Evolutionary conservation across 2,888 invertebrate species (phyloP).

Genomic region (Auanema freiburgensis): DNA sequence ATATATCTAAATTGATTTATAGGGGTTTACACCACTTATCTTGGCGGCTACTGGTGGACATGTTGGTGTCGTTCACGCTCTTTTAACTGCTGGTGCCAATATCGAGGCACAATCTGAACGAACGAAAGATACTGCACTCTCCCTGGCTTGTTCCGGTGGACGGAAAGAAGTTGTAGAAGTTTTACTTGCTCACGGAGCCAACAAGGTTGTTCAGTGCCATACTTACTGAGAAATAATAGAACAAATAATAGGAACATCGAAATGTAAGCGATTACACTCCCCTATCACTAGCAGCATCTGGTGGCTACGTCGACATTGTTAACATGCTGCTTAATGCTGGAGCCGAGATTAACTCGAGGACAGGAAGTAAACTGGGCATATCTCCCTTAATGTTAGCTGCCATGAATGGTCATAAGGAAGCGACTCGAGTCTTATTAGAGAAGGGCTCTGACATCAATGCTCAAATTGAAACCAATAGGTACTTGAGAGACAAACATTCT

Average conservation of each 20-base stretch:
- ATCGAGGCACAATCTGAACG: slow-evolving; percentile 98
- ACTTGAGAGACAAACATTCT: no score
- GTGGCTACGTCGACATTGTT: slow-evolving; percentile 95
- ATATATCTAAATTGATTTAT: neutral
- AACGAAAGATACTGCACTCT: slow-evolving; percentile 90
- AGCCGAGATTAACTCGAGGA: slow-evolving; percentile 92
- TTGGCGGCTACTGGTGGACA: slow-evolving; percentile 95
- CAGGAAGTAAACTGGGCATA: slow-evolving; percentile 77
- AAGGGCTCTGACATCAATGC: slow-evolving; percentile 99
- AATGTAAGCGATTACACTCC: slow-evolving; percentile 99
- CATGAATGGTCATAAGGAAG: slow-evolving; percentile 96
- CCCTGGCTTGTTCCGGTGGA: slow-evolving; percentile 94
- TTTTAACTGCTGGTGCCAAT: slow-evolving; percentile 90
- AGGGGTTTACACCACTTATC: slow-evolving; percentile 92
- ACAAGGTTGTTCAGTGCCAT: slow-evolving; percentile 74
- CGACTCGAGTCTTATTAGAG: slow-evolving; percentile 85
- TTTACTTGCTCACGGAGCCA: slow-evolving; percentile 83
- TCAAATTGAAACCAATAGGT: slow-evolving; percentile 89
- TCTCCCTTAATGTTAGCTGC: slow-evolving; percentile 98
- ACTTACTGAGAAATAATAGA: neutral
- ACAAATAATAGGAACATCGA: slow-evolving; percentile 73
- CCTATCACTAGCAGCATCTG: slow-evolving; percentile 94
- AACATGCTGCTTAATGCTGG: slow-evolving; percentile 87
- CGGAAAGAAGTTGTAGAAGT: slow-evolving; percentile 93
- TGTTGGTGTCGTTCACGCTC: slow-evolving; percentile 83